Base-by-base conservation (phyloP, 2,888 invertebrate species). In the Drosophila incognita region DNA sequence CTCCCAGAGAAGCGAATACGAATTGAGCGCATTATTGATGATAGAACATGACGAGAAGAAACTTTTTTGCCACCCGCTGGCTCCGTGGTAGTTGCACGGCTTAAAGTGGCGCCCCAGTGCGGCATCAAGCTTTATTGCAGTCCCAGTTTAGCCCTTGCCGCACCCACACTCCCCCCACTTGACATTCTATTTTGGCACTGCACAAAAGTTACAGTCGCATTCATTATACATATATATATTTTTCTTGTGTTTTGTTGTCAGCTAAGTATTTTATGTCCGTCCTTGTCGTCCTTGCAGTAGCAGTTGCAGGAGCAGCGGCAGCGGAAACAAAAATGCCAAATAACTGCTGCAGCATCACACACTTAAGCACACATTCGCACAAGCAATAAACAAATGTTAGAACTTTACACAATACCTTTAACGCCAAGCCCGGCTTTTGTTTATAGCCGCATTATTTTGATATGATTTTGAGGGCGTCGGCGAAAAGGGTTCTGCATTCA, bases 21-120 rank as follows among this genome's bases (percentile, higher is more conserved):
- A 80, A 63, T 68, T 68, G 69, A 69, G 63, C 65, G 78, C 83
- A 71, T 87, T 85, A 82, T 87, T 87, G 88, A 87, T 84, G 80
- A 72, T 75, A 65, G 29, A 48, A 61, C 49, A 52, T 40, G 29
- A 62, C 21, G 27, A 11, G 31, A 57, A 57, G 53, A 42, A 68
- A 60, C 15, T 46, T 65, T 74, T 11, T 48, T 40, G 63, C 69
- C 69, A 64, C 64, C 61, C 66, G 60, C 57, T 56, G 69, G 65
- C 65, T 56, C n/a, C 10, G 59, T 64, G 67, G 33, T 48, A 48
- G 51, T 52, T 61, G 63, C 53, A 72, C 61, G 62, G 49, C 42
- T 77, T 52, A 60, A 63, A 77, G 53, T 38, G 65, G 56, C 60
- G 46, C 33, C 61, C 49, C 74, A 69, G 46, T 29, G 61, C 15